A percentile compares a stretch with the other conserved stretches of the same genome.
phyloP scores from a whole-genome alignment of 2,113 vertebrate species.

The Odocoileus hemionus region DNA sequence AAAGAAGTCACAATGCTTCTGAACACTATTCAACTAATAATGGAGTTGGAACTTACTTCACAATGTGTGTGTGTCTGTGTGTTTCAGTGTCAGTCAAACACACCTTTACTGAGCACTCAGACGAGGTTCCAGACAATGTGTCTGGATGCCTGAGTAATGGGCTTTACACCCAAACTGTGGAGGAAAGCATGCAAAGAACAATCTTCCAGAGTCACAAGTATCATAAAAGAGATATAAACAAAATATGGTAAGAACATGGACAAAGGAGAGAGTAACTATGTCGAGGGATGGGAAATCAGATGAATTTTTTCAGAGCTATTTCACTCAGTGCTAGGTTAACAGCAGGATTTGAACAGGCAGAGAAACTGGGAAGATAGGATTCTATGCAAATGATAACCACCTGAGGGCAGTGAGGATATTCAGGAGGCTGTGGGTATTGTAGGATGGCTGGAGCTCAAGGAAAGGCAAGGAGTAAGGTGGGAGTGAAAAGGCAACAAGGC shows the following conservation, averaged over 20 bases:
- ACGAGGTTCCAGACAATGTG: background rate
- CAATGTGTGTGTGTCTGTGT: accelerated
- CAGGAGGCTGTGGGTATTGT: accelerated
- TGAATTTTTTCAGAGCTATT: background rate
- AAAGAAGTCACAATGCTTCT: background rate
- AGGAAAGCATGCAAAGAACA: background rate
- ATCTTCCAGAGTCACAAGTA: background rate
- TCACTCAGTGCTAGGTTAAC: background rate
- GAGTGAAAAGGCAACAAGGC: accelerated
- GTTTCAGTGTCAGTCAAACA: background rate
- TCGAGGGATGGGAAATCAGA: background rate
- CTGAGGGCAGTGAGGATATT: background rate
- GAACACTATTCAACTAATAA: background rate
- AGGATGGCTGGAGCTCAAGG: background rate
- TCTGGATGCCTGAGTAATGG: background rate
- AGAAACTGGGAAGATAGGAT: background rate
- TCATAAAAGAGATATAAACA: background rate
- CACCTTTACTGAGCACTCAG: background rate
- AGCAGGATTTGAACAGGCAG: background rate
- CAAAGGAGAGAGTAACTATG: background rate
- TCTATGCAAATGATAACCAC: background rate
- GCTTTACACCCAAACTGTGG: background rate
- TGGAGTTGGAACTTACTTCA: background rate
- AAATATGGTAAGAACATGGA: background rate
- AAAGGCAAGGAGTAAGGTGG: background rate